Conservation (phyloP, 2,113 vertebrate genomes). For the Tragulus kanchil region DNA sequence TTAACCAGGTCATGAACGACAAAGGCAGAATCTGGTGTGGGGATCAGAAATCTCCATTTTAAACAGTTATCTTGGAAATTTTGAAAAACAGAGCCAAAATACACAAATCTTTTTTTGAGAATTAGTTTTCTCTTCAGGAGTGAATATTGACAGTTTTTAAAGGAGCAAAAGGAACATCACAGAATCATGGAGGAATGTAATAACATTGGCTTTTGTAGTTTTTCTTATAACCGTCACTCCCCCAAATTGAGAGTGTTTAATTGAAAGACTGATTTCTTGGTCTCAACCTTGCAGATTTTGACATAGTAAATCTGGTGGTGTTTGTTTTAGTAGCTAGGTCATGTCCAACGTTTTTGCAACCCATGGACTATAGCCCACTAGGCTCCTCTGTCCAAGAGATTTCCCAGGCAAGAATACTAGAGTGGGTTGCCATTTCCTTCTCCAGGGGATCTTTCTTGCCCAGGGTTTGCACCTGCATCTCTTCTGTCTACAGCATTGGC, state of each 20-base stretch:
- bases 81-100: slow-evolving; percentile 15
- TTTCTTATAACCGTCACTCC: not conserved
- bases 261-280: not conserved
- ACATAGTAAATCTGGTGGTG: not conserved
- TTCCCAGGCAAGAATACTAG: no score
- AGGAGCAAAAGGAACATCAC: not conserved
- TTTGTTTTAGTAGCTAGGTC: no score
- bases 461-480: no score
- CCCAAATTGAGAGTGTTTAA: not conserved
- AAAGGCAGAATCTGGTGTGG: not conserved
- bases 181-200: slow-evolving; percentile 44
- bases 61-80: not conserved
- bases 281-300: not conserved
- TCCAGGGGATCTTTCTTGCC: no score
- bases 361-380: no score
- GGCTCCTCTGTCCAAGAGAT: no score
- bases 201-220: not conserved
- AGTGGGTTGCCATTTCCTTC: no score
- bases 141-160: slow-evolving; percentile 25
- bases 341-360: no score
- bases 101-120: not conserved
- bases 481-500: no score
- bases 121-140: slow-evolving; percentile 24
- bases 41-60: slow-evolving; percentile 22
- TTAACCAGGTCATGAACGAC: not conserved